Conservation (phyloP, 2,797 vertebrate genomes). For the Siniperca scherzeri region DNA sequence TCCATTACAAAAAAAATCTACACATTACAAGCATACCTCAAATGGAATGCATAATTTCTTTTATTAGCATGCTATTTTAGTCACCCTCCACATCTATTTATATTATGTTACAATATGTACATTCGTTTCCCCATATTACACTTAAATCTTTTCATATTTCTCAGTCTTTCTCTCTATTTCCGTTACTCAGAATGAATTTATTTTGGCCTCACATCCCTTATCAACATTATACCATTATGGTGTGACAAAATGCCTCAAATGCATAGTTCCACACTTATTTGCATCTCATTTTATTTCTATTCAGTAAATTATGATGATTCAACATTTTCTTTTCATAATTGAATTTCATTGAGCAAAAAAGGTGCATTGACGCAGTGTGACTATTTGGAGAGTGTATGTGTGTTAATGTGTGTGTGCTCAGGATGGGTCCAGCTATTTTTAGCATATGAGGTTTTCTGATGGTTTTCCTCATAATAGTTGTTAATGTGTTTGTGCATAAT, state of each 20-base stretch:
- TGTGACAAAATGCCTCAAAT: constrained; percentile 81
- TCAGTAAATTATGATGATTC: constrained; percentile 81
- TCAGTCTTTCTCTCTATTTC: constrained; percentile 48
- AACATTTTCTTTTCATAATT: constrained; percentile 82
- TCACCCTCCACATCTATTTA: constrained; percentile 25
- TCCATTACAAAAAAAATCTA: constrained; percentile 32
- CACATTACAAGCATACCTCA: constrained; percentile 28
- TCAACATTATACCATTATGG: constrained; percentile 78
- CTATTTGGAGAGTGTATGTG: constrained; percentile 38
- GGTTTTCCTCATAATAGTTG: constrained; percentile 24
- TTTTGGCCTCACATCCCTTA: constrained; percentile 74
- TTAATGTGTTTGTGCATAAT: constrained; percentile 1
- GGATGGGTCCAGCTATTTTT: constrained; percentile 15
- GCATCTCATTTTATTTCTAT: constrained; percentile 82
- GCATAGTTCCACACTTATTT: constrained; percentile 80
- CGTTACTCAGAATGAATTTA: constrained; percentile 63
- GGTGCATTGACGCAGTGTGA: constrained; percentile 56
- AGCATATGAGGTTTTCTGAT: constrained; percentile 23
- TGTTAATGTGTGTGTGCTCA: not conserved
- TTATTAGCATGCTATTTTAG: constrained; percentile 43
- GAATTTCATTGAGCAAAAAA: constrained; percentile 76
- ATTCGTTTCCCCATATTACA: constrained; percentile 37
- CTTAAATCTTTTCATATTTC: constrained; percentile 46
- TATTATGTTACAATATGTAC: constrained; percentile 24
- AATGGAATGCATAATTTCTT: constrained; percentile 29